Evolutionary conservation across 2,797 vertebrate genomes (phyloP).

Genomic region (Myiothlypis chrysogaster): DNA sequence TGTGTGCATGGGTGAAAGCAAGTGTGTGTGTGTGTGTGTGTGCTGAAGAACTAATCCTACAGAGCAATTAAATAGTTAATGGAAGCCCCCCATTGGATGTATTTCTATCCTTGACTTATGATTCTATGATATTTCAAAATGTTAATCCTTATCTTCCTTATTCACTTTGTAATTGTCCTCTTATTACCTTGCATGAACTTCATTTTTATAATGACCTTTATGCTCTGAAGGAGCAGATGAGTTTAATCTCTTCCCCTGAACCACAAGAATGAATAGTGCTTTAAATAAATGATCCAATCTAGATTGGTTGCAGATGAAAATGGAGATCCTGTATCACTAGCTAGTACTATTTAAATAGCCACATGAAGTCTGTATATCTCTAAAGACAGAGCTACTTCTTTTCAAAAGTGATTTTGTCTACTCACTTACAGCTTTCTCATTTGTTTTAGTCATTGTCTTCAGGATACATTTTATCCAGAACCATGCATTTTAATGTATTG

Average conservation of each 20-base stretch:
- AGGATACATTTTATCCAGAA: background rate
- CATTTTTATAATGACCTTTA: background rate
- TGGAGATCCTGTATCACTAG: background rate
- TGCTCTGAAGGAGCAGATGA: background rate
- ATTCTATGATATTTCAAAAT: background rate
- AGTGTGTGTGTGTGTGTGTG: background rate
- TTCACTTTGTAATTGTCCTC: background rate
- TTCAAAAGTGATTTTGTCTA: background rate
- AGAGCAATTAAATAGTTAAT: background rate
- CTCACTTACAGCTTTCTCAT: background rate
- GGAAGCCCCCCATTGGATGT: background rate
- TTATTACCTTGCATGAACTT: background rate
- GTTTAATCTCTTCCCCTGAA: background rate
- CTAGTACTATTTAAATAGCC: slow-evolving; percentile 1
- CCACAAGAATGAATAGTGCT: background rate
- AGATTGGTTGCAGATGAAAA: background rate
- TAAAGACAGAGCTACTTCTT: background rate
- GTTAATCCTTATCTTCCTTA: background rate
- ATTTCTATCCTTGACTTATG: background rate
- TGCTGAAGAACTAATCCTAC: background rate
- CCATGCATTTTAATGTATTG: background rate
- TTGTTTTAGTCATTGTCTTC: background rate
- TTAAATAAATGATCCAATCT: background rate
- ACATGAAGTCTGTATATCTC: background rate
- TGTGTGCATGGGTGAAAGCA: too few relatives aligned